These are phyloP conservation scores for Sparidentex hasta DNA, from an alignment of 2,797 vertebrate genomes.

Conservation along the genomic window DNA sequence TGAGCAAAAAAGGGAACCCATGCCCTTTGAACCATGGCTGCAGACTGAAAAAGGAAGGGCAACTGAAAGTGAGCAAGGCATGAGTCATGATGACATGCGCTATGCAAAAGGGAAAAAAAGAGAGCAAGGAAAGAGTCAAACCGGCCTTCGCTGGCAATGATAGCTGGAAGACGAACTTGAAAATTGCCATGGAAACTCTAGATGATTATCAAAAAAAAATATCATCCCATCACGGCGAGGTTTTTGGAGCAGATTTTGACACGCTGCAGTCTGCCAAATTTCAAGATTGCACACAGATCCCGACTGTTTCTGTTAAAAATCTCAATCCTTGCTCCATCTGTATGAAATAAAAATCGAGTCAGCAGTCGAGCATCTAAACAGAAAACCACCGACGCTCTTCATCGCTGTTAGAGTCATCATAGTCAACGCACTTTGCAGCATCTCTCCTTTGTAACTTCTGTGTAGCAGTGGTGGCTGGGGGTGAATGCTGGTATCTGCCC, in stretches of 20 bases:
- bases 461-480: too few relatives aligned
- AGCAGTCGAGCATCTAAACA: conserved; percentile 6
- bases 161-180: conserved; percentile 37
- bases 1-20: conserved; percentile 2
- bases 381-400: not conserved
- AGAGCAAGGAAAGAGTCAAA: conserved; percentile 45
- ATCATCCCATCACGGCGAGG: conserved; percentile 38
- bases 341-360: not conserved
- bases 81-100: conserved; percentile 69
- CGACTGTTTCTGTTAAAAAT: conserved; percentile 40
- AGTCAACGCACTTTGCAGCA: not conserved
- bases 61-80: conserved; percentile 73
- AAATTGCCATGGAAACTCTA: conserved; percentile 66
- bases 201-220: conserved; percentile 53
- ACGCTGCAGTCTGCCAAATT: conserved; percentile 41
- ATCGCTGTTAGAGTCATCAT: not conserved
- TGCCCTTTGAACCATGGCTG: conserved; percentile 69
- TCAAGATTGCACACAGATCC: conserved; percentile 41
- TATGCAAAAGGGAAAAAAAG: not conserved
- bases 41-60: conserved; percentile 57
- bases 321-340: conserved; percentile 53
- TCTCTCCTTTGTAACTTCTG: too few relatives aligned
- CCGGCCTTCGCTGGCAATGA: conserved; percentile 30
- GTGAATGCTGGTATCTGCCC: too few relatives aligned
- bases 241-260: conserved; percentile 63